Evolutionary conservation across 2,888 invertebrate species (phyloP).

Genomic region (Dione vanillae): DNA sequence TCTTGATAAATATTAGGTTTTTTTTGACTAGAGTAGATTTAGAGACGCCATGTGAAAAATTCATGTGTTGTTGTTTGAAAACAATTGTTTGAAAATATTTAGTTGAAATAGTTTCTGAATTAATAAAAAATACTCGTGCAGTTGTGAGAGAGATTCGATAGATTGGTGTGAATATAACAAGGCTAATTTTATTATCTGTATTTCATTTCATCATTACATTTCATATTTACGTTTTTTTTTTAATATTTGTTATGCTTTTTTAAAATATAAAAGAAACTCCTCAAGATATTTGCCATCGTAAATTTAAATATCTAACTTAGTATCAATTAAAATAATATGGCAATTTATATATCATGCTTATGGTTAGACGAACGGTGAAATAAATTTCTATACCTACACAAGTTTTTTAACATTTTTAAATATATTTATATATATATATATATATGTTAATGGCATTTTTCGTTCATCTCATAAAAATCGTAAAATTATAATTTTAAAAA

Average conservation of each 20-base stretch:
- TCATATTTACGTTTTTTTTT: slow-evolving; percentile 5
- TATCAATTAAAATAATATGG: slow-evolving; percentile 5
- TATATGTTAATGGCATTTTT: slow-evolving; percentile 2
- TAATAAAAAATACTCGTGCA: slow-evolving; percentile 45
- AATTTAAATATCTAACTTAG: slow-evolving; percentile 27
- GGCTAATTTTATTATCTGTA: slow-evolving; percentile 17
- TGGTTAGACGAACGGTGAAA: slow-evolving; percentile 53
- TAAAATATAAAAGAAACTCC: not conserved
- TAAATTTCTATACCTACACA: slow-evolving; percentile 69
- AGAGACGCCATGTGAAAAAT: not conserved
- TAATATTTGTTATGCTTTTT: not conserved
- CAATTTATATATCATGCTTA: slow-evolving; percentile 7
- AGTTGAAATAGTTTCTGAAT: slow-evolving; percentile 22
- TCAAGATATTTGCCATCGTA: slow-evolving; percentile 21
- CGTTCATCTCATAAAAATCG: slow-evolving; percentile 64
- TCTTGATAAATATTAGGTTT: not conserved
- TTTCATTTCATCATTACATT: slow-evolving; percentile 17
- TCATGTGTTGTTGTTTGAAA: slow-evolving; percentile 16
- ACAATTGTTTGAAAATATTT: slow-evolving; percentile 13
- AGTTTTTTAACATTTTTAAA: not conserved
- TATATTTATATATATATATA: no score
- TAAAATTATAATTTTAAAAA: slow-evolving; percentile 69
- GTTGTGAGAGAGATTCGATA: slow-evolving; percentile 45
- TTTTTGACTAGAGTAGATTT: slow-evolving; percentile 4
- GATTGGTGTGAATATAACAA: slow-evolving; percentile 36